Conservation (phyloP, 1,140 invertebrate genomes). For the Pomacea maculata region DNA sequence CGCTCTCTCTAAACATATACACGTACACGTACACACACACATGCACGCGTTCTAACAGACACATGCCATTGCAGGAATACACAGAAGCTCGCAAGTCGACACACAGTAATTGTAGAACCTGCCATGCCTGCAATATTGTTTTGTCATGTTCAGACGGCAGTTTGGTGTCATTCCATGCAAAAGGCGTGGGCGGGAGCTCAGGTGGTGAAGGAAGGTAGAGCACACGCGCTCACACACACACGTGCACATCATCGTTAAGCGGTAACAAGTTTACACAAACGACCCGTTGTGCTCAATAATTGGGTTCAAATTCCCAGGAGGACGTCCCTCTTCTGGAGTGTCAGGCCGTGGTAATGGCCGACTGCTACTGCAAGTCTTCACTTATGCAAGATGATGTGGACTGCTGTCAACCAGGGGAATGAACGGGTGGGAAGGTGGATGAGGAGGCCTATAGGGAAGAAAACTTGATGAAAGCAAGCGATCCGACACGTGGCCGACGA, state of each 20-base stretch:
- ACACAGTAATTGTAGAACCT: no score
- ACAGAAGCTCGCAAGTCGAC: no score
- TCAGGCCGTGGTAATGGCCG: no score
- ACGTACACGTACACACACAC: neutral
- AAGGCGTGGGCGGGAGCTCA: no score
- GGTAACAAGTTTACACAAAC: neutral
- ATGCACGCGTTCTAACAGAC: neutral
- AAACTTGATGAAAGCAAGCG: neutral
- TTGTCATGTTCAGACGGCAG: no score
- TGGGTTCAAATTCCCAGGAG: neutral
- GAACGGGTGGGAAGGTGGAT: neutral
- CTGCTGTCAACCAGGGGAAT: neutral
- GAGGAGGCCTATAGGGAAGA: neutral
- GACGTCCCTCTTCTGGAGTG: no score
- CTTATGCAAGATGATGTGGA: neutral
- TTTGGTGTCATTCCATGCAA: no score
- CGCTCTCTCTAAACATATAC: neutral
- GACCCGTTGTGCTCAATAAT: neutral
- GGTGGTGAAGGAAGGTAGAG: no score
- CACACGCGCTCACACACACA: neutral
- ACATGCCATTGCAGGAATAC: neutral
- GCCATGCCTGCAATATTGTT: no score
- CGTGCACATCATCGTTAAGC: neutral
- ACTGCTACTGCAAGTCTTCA: neutral
- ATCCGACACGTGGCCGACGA: no score